Conservation (phyloP, 92 coral and sea anemone species). For the Ricordea florida region DNA sequence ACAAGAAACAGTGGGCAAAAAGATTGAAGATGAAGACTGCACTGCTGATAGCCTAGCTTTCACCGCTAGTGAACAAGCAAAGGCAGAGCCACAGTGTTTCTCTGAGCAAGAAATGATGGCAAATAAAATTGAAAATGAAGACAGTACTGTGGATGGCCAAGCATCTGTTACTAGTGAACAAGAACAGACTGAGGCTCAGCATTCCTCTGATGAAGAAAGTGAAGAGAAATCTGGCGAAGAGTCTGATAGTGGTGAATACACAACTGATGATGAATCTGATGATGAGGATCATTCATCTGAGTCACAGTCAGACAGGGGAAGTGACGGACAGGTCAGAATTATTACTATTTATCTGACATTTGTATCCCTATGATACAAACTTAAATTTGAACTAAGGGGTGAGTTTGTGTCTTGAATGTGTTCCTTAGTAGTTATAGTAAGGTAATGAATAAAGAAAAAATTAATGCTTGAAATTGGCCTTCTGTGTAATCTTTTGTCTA, state of each 20-base stretch:
- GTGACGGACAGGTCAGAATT: slow-evolving; percentile 19
- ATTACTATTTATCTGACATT: neutral
- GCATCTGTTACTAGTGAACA: no score
- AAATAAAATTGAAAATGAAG: no score
- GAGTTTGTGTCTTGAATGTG: no score
- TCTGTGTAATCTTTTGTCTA: no score
- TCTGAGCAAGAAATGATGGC: slow-evolving; percentile 2
- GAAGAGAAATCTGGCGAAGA: slow-evolving; percentile 55
- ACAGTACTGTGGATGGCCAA: no score
- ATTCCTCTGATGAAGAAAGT: slow-evolving; percentile 32
- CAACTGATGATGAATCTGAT: slow-evolving; percentile 30
- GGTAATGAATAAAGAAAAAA: no score
- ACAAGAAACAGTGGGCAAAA: slow-evolving; percentile 12
- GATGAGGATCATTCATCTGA: slow-evolving; percentile 23
- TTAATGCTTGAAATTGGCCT: no score
- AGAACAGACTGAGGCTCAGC: slow-evolving; percentile 4
- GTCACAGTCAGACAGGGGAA: slow-evolving; percentile 3
- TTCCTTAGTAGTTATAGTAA: no score
- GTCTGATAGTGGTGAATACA: slow-evolving; percentile 34
- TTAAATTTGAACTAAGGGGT: no score
- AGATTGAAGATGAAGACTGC: neutral
- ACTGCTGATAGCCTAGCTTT: neutral
- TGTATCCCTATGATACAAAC: no score
- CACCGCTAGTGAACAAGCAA: neutral
- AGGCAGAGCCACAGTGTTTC: neutral